Base-by-base conservation (phyloP, 2,888 invertebrate genomes). In the Hyposoter didymator region DNA sequence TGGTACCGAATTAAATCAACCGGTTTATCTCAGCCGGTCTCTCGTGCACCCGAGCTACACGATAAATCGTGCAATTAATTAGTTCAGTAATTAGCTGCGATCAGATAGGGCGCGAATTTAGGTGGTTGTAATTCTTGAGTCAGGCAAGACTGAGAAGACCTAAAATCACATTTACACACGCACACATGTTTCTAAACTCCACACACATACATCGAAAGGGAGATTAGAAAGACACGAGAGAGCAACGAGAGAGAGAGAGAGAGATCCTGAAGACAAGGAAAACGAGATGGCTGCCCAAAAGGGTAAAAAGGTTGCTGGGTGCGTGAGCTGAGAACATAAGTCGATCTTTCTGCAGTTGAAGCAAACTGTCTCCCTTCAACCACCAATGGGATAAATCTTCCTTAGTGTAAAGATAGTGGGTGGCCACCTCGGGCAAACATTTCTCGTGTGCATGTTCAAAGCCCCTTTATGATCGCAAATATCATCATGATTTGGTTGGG, bases 1-100 rank as follows among this genome's bases (percentile, higher is more conserved):
- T 85, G 79, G 83, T 76, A 80, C 87, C 82, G 89, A 90, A 90
- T 90, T 91, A 92, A 92, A 92, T 92, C 92, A 91, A 87, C 85
- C 85, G 91, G 87, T 90, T 92, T 92, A 92, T 92, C 92, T 89
- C 72, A 64, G 78, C 32, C 82, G 87, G 82, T 64, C 80, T 80
- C 76, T 59, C 73, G 73, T 55, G 83, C 28, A 76, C 47, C 45
- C 74, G 39, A 81, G 69, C 52, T 17, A 22, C 47, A 59, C 91
- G 89, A 92, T 92, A 92, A 92, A 92, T 92, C 90, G 90, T 89
- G 89, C 90, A 92, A 92, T 92, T 92, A 92, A 92, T 92, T 92
- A 92, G 90, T 85, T 89, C 87, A 85, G 91, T 91, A 92, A 92
- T 92, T 92, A 92, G 92, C 89, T 90, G 87, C 89, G 90, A 92